Base-by-base conservation (phyloP, 2,888 invertebrate genomes). In the Nebria salina region DNA sequence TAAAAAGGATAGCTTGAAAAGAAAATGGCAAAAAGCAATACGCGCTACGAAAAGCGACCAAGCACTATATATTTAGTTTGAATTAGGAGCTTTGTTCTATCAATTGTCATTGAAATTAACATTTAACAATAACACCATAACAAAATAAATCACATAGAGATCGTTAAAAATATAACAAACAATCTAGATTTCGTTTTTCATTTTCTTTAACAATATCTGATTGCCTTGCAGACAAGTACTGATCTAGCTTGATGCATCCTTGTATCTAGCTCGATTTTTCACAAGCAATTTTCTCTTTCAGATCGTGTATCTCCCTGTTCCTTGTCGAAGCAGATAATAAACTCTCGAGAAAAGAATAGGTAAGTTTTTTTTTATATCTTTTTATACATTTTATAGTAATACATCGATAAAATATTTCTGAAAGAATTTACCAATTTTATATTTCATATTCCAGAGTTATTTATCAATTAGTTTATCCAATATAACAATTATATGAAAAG, bases 281-380 rank as follows among this genome's bases (percentile, higher is more conserved):
- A 72, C 65, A 72, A 64, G 77, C 70, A 70, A 72, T 77, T 77
- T 77, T 77, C 65, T 66, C 34, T 77, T 77, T 77, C 77, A 77
- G 77, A 65, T 72, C 70, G 70, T 66, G 76, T 42, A 34, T 54
- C 42, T 54, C 77, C 43, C 70, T 68, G 72, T 11, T 76, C 65
- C 65, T 43, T 77, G 77, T 77, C 77, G 77, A 77, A 77, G 20
- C n/a, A 72, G 77, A 77, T 77, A 77, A 77, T 72, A 77, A 77
- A 77, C 77, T 77, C 42, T 54, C 11, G 9, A 54, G 43, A 74
- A 72, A 64, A 77, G 72, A 72, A 72, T 72, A 72, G 72, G 77
- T 77, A 34, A 72, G 64, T 77, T 77, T 77, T 77, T 70, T 70
- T 77, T 77, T 72, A 54, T 34, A 34, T 41, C 65, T 76, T 76